Base-by-base conservation (phyloP, 2,797 vertebrate species). In the Galaxias olidus region DNA sequence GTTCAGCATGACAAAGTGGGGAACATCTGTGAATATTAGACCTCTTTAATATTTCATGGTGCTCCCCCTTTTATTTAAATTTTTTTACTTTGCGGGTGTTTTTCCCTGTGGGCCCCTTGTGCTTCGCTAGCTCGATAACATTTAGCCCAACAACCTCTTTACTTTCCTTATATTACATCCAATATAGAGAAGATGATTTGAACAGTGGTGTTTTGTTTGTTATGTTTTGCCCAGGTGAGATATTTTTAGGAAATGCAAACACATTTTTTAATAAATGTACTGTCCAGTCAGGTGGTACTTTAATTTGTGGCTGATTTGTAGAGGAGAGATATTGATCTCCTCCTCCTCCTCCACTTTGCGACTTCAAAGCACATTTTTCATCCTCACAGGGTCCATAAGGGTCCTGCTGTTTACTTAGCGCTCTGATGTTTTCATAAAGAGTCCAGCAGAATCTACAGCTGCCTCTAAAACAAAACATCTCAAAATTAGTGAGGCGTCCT, bases 11-110 rank as follows among this genome's bases (percentile, higher is more conserved):
- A 63, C 67, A 77, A 84, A 84, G 61, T 72, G 73, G 66, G 55
- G 53, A 86, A 86, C 87, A 86, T 89, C 82, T 91, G 86, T 82
- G 84, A 80, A 85, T 84, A 88, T 91, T 86, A 88, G 75, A 77
- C 65, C 72, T 84, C 48, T 74, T 90, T 61, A 87, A 87, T 89
- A 87, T 91, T 91, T 89, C 56, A 91, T 88, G 49, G 43, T 58
- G 65, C 76, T 19, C 63, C 1, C 8, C 10, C 14, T 18, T 8
- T 4, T n/a, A 9, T 17, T 13, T n/a, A n/a, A n/a, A n/a, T n/a
- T n/a, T n/a, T 18, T 8, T 4, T n/a, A 9, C 13, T 13, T 19
- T 58, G 45, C 19, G 59, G 66, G 59, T 61, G 20, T 7, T 41
- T 46, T 12, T 60, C 60, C 59, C 48, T 52, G n/a, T 49, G 54